These are phyloP conservation scores for Drosophila ironensis DNA, from an alignment of 1,140 invertebrate genomes.

Conservation along the genomic window DNA sequence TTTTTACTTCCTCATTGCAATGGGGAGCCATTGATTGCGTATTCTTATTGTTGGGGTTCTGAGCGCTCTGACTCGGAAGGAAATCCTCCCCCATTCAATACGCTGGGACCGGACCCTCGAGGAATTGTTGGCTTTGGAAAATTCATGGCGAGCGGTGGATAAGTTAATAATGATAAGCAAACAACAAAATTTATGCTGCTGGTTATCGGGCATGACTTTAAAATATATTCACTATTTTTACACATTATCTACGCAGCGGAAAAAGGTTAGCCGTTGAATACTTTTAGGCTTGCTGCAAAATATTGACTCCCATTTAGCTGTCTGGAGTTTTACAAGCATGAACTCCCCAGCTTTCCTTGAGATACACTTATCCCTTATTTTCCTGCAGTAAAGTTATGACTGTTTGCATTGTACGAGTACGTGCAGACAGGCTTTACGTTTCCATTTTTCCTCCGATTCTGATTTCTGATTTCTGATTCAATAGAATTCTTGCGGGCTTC, in stretches of 20 bases:
- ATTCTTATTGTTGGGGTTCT: slow-evolving; percentile 27
- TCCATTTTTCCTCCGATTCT: slow-evolving; percentile 15
- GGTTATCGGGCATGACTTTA: no score
- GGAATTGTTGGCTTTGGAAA: slow-evolving; percentile 7
- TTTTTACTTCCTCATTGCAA: slow-evolving; percentile 45
- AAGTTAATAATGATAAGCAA: slow-evolving; percentile 14
- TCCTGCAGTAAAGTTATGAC: slow-evolving; percentile 47
- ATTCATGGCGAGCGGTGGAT: no score
- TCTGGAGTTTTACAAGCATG: no score
- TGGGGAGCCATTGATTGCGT: slow-evolving; percentile 40
- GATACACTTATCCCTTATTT: neutral
- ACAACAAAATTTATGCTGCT: neutral
- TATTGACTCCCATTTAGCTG: neutral
- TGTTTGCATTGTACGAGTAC: slow-evolving; percentile 53
- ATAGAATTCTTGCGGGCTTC: slow-evolving; percentile 28
- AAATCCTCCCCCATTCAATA: slow-evolving; percentile 24
- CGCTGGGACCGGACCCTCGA: neutral
- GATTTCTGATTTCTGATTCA: no score
- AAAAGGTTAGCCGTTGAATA: slow-evolving; percentile 2
- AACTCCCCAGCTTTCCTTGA: no score
- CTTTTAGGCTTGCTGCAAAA: slow-evolving; percentile 16
- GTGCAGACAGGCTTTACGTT: slow-evolving; percentile 53
- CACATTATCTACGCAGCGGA: neutral
- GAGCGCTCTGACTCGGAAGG: neutral
- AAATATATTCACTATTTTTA: neutral